Conservation (phyloP, 2,113 vertebrate genomes). For the Tachycineta bicolor region DNA sequence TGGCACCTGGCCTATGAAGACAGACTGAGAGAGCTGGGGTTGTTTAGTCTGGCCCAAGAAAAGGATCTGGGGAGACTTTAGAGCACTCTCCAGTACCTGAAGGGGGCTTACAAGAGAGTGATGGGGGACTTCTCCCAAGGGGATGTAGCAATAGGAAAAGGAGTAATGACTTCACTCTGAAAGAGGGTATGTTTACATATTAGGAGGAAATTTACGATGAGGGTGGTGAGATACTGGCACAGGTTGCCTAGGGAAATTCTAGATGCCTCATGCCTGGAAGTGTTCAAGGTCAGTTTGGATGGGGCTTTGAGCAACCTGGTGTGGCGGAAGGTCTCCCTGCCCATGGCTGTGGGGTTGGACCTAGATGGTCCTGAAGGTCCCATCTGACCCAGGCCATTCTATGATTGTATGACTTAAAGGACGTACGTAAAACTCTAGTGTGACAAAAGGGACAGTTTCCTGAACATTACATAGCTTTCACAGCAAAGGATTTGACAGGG, state of each 20-base stretch:
- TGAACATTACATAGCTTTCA: not conserved
- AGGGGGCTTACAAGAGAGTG: not conserved
- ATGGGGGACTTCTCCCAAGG: not conserved
- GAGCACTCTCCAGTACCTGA: not conserved
- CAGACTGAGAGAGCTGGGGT: not conserved
- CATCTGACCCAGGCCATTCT: not conserved
- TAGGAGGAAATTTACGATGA: not conserved
- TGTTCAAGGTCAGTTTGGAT: not conserved
- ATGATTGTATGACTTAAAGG: not conserved
- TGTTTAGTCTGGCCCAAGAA: not conserved
- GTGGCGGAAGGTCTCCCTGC: not conserved
- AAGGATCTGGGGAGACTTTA: not conserved
- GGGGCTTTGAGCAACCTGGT: not conserved
- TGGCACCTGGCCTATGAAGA: not conserved
- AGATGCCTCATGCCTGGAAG: not conserved
- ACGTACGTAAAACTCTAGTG: fast-evolving
- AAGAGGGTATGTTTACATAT: not conserved
- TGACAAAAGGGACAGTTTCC: not conserved
- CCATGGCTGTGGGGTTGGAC: not conserved
- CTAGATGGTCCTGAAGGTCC: not conserved
- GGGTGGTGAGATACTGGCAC: not conserved
- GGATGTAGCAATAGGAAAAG: not conserved
- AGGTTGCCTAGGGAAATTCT: not conserved
- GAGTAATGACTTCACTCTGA: not conserved
- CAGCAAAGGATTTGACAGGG: not conserved